These are phyloP conservation scores for Microctonus aethiopoides DNA, from an alignment of 2,888 invertebrate species.

Conservation along the genomic window DNA sequence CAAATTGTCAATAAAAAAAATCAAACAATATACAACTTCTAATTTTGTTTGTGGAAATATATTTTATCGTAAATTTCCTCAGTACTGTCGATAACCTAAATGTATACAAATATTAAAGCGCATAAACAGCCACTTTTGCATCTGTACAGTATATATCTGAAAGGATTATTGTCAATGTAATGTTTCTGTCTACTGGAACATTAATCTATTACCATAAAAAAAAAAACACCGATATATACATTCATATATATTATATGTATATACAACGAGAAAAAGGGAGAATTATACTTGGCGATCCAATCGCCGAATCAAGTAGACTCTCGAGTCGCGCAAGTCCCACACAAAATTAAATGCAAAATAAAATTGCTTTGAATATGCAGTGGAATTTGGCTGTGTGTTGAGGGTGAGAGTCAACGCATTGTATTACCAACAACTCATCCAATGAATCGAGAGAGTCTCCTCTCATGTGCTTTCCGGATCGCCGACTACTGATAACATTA, in stretches of 20 bases:
- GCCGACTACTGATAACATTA: constrained; percentile 56
- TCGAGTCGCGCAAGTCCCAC: background rate
- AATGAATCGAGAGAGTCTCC: constrained; percentile 42
- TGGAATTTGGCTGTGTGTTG: constrained; percentile 52
- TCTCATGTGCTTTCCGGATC: constrained; percentile 47
- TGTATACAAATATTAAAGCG: background rate
- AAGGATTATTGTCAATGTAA: background rate
- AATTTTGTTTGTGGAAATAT: too few relatives aligned
- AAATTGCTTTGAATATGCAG: constrained; percentile 52
- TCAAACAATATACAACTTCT: too few relatives aligned
- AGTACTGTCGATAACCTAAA: background rate
- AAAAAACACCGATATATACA: background rate
- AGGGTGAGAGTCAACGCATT: constrained; percentile 7
- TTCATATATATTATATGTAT: too few relatives aligned
- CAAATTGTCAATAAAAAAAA: too few relatives aligned
- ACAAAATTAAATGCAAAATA: constrained; percentile 58
- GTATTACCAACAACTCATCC: constrained; percentile 47
- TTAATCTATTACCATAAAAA: constrained; percentile 15
- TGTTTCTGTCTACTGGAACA: background rate
- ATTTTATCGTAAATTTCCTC: too few relatives aligned
- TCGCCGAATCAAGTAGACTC: background rate
- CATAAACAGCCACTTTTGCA: background rate
- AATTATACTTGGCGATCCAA: background rate
- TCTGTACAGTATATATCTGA: background rate
- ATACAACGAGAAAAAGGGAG: background rate